phyloP scores from a whole-genome alignment of 2,797 vertebrate species.

The Anas bahamensis region DNA sequence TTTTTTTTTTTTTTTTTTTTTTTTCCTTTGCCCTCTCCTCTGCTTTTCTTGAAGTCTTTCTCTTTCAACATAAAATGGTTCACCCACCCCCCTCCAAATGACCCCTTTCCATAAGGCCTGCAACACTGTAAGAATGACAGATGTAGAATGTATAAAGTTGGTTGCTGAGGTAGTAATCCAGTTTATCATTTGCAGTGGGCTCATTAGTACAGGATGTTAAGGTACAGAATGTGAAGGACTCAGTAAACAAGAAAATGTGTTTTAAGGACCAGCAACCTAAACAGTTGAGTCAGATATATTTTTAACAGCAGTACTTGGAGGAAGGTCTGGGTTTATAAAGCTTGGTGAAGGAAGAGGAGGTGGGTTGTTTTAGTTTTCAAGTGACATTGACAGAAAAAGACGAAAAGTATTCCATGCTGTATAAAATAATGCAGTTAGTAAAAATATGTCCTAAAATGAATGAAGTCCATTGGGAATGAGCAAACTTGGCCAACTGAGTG shows the following conservation, averaged over 20 bases:
- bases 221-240: not conserved
- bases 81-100: not conserved
- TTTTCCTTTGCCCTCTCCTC: not conserved
- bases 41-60: rapidly evolving
- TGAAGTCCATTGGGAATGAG: not conserved
- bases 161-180: not conserved
- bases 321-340: not conserved
- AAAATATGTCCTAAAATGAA: not conserved
- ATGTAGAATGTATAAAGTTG: not conserved
- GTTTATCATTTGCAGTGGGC: not conserved
- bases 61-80: not conserved
- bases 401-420: not conserved
- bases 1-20: not conserved
- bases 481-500: not conserved
- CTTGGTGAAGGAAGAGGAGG: not conserved
- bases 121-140: not conserved
- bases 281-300: not conserved
- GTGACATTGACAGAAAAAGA: not conserved
- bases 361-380: not conserved
- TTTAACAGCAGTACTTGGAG: not conserved
- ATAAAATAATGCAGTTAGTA: not conserved
- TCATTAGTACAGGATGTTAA: not conserved
- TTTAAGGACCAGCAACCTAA: not conserved
- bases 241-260: not conserved
- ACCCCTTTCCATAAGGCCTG: not conserved